Percentiles rank a stretch among this genome's conserved stretches.
phyloP scores from a whole-genome alignment of 2,888 invertebrate genomes.

The Dolichomitus sp. region DNA sequence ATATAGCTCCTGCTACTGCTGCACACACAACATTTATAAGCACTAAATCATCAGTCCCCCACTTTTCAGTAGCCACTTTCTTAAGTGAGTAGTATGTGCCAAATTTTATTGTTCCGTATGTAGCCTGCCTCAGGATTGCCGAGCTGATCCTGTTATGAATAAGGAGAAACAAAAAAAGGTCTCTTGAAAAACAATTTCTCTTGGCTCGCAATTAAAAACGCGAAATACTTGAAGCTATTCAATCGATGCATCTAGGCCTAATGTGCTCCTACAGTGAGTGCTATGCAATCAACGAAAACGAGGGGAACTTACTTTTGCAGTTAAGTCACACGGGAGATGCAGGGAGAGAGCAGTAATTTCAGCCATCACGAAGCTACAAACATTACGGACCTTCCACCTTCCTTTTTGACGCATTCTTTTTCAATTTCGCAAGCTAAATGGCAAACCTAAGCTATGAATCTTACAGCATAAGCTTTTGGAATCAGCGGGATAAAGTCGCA shows the following conservation, averaged over 20 bases:
- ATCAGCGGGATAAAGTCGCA: conserved; percentile 44
- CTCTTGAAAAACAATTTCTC: conserved; percentile 24
- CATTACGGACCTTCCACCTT: conserved; percentile 4
- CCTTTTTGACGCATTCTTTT: conserved; percentile 18
- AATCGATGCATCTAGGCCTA: conserved; percentile 49
- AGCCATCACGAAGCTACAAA: conserved; percentile 43
- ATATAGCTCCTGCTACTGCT: conserved; percentile 94
- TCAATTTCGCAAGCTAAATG: conserved; percentile 29
- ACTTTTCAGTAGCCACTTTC: conserved; percentile 84
- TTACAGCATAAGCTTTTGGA: conserved; percentile 23
- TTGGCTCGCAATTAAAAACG: conserved; percentile 21
- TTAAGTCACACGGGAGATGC: conserved; percentile 40
- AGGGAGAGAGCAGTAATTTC: conserved; percentile 39
- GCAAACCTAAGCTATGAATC: conserved; percentile 25
- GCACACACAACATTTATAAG: conserved; percentile 92
- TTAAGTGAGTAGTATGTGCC: conserved; percentile 98
- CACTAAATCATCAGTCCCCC: conserved; percentile 85
- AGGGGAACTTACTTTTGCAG: conserved; percentile 51
- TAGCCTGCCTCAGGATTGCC: conserved; percentile 96
- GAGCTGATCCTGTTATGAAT: conserved; percentile 92
- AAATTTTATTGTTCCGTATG: conserved; percentile 98
- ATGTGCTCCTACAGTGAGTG: conserved; percentile 51
- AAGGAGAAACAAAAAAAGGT: conserved; percentile 49
- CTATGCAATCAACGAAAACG: conserved; percentile 26
- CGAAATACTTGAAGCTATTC: conserved; percentile 40